Percentiles rank a stretch among this genome's conserved stretches.
phyloP scores from a whole-genome alignment of 2,888 invertebrate genomes.

The Listrodromus nycthemerus region DNA sequence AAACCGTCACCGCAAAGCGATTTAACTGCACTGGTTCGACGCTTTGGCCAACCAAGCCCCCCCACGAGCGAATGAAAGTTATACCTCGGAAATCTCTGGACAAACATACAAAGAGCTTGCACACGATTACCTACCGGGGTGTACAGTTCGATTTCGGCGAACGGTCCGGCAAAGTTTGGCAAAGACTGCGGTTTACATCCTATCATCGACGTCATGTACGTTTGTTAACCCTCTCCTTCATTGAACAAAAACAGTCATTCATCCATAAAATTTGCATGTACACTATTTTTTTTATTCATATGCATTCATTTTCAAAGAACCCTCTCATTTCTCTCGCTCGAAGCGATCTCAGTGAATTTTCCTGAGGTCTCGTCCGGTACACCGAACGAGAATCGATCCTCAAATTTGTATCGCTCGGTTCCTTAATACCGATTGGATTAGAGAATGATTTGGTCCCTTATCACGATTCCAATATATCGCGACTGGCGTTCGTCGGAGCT shows the following conservation, averaged over 20 bases:
- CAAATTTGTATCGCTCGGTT: neutral
- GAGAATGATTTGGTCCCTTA: constrained; percentile 18
- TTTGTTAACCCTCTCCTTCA: too few relatives aligned
- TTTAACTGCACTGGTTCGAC: constrained; percentile 56
- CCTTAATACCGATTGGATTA: constrained; percentile 16
- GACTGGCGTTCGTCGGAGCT: constrained; percentile 35
- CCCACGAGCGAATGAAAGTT: constrained; percentile 37
- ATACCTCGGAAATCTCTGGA: constrained; percentile 15
- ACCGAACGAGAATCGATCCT: too few relatives aligned
- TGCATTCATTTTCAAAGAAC: neutral
- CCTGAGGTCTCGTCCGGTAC: neutral
- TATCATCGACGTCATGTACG: neutral
- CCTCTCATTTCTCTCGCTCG: neutral
- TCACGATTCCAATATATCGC: constrained; percentile 63
- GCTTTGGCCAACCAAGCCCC: constrained; percentile 41
- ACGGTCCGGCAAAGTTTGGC: neutral
- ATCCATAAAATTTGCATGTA: neutral
- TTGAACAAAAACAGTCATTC: too few relatives aligned
- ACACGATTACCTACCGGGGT: neutral
- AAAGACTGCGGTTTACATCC: neutral
- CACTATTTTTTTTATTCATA: neutral
- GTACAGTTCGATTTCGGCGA: neutral
- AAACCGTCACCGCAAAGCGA: constrained; percentile 70
- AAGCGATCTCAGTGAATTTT: neutral
- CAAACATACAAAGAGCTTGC: neutral